These are phyloP conservation scores for Fringilla coelebs DNA, from an alignment of 2,797 vertebrate species.

Conservation along the genomic window DNA sequence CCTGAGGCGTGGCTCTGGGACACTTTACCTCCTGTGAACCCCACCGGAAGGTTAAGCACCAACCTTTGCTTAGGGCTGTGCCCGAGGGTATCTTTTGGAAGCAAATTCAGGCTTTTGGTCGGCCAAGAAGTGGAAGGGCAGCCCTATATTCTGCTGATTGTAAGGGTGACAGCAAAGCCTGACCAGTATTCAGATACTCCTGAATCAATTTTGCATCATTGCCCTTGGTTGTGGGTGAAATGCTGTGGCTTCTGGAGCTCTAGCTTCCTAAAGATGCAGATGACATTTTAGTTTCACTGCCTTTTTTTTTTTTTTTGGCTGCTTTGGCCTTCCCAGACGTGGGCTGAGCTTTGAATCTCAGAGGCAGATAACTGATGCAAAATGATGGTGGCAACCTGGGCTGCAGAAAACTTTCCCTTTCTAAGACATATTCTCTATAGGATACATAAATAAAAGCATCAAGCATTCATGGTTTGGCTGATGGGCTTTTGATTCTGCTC, in stretches of 20 bases:
- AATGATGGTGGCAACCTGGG: not conserved
- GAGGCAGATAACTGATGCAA: not conserved
- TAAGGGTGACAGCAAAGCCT: not conserved
- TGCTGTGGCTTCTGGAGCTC: not conserved
- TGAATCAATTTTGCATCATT: not conserved
- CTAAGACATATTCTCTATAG: not conserved
- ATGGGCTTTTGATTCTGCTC: fast-evolving
- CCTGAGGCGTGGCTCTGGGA: constrained; percentile 12
- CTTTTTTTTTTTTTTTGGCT: not conserved
- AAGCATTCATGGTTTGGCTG: not conserved
- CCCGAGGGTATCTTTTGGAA: not conserved
- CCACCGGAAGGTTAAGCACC: not conserved
- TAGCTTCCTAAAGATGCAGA: not conserved
- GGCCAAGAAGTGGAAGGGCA: not conserved
- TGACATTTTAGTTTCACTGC: not conserved
- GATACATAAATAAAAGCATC: not conserved
- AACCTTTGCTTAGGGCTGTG: constrained; percentile 53
- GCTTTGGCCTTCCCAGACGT: not conserved
- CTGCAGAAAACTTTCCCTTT: not conserved
- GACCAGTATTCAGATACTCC: not conserved
- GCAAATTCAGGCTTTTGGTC: not conserved
- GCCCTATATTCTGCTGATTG: not conserved
- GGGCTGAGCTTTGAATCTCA: not conserved
- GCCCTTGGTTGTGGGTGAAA: not conserved
- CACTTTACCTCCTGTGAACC: not conserved